A percentile compares a stretch with the other conserved stretches of the same genome.
These are phyloP conservation scores for Zosterops japonicus DNA, from an alignment of 2,113 vertebrate genomes.

Conservation along the genomic window DNA sequence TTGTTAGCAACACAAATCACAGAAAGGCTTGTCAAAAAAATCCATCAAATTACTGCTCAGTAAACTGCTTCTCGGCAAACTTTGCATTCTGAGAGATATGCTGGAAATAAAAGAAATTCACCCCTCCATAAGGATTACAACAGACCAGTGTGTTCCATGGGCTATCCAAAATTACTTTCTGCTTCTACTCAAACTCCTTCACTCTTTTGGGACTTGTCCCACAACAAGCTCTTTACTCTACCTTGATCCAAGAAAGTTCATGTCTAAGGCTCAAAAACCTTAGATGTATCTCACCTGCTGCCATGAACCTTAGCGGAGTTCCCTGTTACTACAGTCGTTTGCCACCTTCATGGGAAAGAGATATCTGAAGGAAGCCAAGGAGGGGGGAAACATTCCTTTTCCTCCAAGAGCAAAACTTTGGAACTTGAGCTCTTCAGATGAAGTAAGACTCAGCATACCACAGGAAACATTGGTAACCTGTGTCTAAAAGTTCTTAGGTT, in stretches of 20 bases:
- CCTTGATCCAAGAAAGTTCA: neutral
- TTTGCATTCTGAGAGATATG: neutral
- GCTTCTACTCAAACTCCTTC: neutral
- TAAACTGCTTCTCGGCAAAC: neutral
- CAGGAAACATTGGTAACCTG: neutral
- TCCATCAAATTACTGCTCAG: neutral
- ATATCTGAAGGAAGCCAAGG: neutral
- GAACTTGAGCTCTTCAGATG: neutral
- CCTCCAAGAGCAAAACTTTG: neutral
- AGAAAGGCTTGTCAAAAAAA: neutral
- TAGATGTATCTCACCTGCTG: neutral
- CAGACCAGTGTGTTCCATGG: neutral
- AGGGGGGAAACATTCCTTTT: neutral
- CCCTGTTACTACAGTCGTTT: neutral
- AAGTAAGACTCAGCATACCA: neutral
- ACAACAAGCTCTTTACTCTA: neutral
- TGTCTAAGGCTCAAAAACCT: neutral
- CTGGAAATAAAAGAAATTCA: neutral
- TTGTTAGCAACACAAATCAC: rapidly evolving
- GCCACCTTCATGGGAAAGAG: neutral
- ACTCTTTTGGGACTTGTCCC: neutral
- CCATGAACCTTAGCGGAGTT: rapidly evolving
- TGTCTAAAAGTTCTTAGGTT: neutral
- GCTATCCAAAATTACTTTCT: neutral
- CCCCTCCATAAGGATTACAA: neutral